A percentile compares a stretch with the other conserved stretches of the same genome.
phyloP scores from a whole-genome alignment of 2,888 invertebrate species.

The Polydrusus pterygomalis region DNA sequence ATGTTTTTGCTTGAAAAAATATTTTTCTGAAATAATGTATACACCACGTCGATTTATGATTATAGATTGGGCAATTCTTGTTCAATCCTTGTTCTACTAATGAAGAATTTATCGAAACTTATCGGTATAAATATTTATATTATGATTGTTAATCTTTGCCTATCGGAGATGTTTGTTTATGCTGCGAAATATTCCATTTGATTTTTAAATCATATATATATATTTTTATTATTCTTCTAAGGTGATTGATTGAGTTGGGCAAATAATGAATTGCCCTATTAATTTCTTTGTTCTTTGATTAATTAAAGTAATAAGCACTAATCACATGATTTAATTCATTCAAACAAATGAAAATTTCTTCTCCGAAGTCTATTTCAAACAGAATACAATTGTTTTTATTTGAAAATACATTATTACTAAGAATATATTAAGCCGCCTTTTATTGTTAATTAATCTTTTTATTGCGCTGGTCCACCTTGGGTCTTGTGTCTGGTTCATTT shows the following conservation, averaged over 20 bases:
- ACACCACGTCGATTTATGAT: neutral
- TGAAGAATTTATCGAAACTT: slow-evolving; percentile 5
- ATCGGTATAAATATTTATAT: slow-evolving; percentile 14
- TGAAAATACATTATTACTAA: too few relatives aligned
- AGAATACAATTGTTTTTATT: too few relatives aligned
- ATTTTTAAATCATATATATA: neutral
- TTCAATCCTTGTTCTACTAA: neutral
- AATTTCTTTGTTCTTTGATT: too few relatives aligned
- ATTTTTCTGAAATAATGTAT: too few relatives aligned
- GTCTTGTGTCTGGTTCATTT: slow-evolving; percentile 13
- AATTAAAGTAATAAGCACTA: too few relatives aligned
- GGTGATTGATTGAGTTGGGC: too few relatives aligned
- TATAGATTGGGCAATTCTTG: neutral
- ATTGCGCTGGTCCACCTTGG: neutral
- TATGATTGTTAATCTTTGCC: slow-evolving; percentile 13
- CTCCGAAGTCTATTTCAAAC: too few relatives aligned
- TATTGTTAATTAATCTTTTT: too few relatives aligned
- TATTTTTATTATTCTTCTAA: neutral
- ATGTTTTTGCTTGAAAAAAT: too few relatives aligned
- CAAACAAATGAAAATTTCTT: too few relatives aligned
- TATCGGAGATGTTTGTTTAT: neutral
- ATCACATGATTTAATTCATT: too few relatives aligned
- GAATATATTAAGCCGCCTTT: too few relatives aligned
- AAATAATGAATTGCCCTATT: neutral
- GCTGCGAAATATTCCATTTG: slow-evolving; percentile 3